Evolutionary conservation across 2,113 vertebrate species (phyloP).

Genomic region (Gobiocypris rarus): DNA sequence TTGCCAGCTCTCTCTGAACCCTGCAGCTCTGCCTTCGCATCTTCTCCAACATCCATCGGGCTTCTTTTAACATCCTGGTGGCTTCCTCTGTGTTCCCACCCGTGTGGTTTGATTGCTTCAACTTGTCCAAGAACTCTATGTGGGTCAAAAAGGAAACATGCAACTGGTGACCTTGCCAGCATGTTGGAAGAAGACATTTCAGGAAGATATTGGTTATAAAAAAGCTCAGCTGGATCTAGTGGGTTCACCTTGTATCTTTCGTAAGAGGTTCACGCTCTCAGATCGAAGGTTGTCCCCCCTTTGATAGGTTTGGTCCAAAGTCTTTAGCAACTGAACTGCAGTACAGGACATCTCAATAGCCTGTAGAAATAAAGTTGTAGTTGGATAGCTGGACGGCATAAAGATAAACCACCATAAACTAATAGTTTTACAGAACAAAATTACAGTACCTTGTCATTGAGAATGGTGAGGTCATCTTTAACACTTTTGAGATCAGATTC

Average conservation of each 20-base stretch:
- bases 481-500: conserved; percentile 73
- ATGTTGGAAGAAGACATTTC: not conserved
- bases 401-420: not conserved
- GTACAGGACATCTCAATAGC: conserved; percentile 64
- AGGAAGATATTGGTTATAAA: not conserved
- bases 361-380: conserved; percentile 25
- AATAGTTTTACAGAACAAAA: too few relatives aligned
- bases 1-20: conserved; percentile 49
- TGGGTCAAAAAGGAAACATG: not conserved
- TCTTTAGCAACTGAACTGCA: conserved; percentile 71
- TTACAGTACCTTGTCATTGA: conserved; percentile 78
- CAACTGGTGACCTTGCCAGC: not conserved
- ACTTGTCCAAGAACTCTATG: conserved; percentile 58
- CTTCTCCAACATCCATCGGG: conserved; percentile 49
- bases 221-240: not conserved
- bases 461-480: conserved; percentile 70
- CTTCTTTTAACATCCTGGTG: conserved; percentile 53
- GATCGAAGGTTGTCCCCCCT: conserved; percentile 74
- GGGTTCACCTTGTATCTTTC: conserved; percentile 76
- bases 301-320: conserved; percentile 69
- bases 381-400: not conserved
- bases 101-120: conserved; percentile 29
- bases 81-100: conserved; percentile 19
- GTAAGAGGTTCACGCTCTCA: conserved; percentile 72
- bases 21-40: conserved; percentile 58